Conservation (phyloP, 2,113 vertebrate genomes). For the Podarcis muralis region DNA sequence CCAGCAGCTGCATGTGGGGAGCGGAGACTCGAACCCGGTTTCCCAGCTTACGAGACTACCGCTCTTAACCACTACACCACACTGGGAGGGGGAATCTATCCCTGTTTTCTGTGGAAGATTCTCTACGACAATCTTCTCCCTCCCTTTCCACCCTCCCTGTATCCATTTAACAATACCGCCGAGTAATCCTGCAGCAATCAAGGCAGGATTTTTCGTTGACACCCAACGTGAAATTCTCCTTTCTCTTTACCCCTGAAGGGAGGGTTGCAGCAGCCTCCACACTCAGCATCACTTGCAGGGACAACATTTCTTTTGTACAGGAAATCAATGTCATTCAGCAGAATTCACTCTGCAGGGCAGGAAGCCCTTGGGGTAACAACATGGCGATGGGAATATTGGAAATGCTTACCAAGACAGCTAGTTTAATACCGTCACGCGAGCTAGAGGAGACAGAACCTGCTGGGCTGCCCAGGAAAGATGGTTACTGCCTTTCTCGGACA, state of each 20-base stretch:
- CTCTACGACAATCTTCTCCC: neutral
- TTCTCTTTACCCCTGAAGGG: neutral
- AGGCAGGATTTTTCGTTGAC: neutral
- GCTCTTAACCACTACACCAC: too few relatives aligned
- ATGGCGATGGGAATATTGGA: neutral
- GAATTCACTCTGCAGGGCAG: slow-evolving; percentile 30
- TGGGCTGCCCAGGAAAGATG: neutral
- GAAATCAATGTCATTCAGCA: slow-evolving; percentile 26
- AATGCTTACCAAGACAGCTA: slow-evolving; percentile 3
- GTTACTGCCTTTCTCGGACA: neutral
- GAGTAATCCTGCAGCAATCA: neutral
- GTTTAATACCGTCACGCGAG: slow-evolving; percentile 7
- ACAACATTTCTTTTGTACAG: slow-evolving; percentile 16
- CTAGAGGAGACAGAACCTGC: neutral
- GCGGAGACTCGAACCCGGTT: too few relatives aligned
- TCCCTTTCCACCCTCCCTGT: neutral
- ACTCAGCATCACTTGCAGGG: accelerated
- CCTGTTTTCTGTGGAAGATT: too few relatives aligned
- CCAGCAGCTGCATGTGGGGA: too few relatives aligned
- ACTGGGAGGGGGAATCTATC: too few relatives aligned
- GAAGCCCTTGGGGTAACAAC: neutral
- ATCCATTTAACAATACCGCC: neutral
- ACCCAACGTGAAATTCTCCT: neutral
- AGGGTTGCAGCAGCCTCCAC: neutral
- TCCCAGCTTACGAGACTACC: too few relatives aligned